phyloP scores from a whole-genome alignment of 2,797 vertebrate genomes.

The Hirundo rustica region DNA sequence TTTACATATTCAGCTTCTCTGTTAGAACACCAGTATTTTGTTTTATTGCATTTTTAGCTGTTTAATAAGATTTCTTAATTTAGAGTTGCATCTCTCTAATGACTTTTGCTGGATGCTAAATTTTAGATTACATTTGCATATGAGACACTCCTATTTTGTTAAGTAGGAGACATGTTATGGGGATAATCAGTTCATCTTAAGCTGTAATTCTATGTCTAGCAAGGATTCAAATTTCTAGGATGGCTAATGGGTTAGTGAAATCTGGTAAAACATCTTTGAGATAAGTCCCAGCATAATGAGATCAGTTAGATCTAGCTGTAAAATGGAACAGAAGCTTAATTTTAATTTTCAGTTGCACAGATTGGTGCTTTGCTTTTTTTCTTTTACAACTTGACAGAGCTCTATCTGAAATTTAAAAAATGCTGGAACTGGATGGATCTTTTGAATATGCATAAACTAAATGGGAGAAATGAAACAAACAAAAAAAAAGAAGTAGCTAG shows the following conservation, averaged over 20 bases:
- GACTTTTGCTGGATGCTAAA: not conserved
- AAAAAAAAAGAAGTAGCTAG: not conserved
- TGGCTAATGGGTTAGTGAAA: constrained; percentile 41
- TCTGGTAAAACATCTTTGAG: constrained; percentile 54
- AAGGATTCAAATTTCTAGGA: constrained; percentile 64
- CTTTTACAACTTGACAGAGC: not conserved
- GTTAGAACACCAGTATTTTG: not conserved
- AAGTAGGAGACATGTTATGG: constrained; percentile 43
- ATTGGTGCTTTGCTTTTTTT: constrained; percentile 36
- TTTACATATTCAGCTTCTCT: not conserved
- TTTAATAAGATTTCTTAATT: constrained; percentile 4
- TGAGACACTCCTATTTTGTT: constrained; percentile 53
- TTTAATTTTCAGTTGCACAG: constrained; percentile 42
- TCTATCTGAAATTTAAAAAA: not conserved
- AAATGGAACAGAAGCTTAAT: constrained; percentile 37
- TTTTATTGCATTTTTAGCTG: not conserved
- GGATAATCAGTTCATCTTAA: constrained; percentile 65
- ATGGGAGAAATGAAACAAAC: not conserved
- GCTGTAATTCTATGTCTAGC: constrained; percentile 60
- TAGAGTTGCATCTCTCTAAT: constrained; percentile 10
- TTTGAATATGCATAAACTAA: constrained; percentile 26
- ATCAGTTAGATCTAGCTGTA: constrained; percentile 51
- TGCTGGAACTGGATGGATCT: constrained; percentile 10
- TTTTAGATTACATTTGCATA: constrained; percentile 59
- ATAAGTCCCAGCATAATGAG: constrained; percentile 59